These are phyloP conservation scores for Nothoprocta perdicaria DNA, from an alignment of 2,113 vertebrate species.

Conservation along the genomic window DNA sequence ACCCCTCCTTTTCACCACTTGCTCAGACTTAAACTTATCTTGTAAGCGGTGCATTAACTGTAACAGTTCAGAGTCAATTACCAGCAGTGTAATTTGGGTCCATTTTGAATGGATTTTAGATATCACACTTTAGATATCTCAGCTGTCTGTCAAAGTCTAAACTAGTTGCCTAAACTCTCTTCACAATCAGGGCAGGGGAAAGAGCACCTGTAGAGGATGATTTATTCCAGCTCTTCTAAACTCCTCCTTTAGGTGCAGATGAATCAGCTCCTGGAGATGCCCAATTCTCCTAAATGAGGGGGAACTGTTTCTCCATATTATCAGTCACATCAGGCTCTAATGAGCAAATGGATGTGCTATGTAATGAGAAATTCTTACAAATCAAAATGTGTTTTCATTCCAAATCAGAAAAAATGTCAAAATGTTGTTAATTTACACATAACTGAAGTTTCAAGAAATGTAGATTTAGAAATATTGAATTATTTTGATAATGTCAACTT, in stretches of 20 bases:
- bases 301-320: background rate
- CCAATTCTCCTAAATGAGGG: background rate
- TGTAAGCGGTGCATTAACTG: background rate
- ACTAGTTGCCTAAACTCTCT: background rate
- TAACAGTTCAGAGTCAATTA: background rate
- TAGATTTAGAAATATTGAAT: background rate
- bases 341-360: background rate
- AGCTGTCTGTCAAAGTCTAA: background rate
- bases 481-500: background rate
- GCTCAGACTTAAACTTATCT: background rate
- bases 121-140: background rate
- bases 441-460: background rate
- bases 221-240: background rate
- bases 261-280: background rate
- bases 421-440: background rate
- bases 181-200: background rate
- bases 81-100: background rate
- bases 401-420: background rate
- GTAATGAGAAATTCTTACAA: background rate
- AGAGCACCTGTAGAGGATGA: background rate
- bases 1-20: background rate
- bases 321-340: background rate
- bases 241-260: background rate
- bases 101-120: background rate
- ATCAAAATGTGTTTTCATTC: background rate